Base-by-base conservation (phyloP, 1,140 invertebrate species). In the Leptestheria dahalacensis region DNA sequence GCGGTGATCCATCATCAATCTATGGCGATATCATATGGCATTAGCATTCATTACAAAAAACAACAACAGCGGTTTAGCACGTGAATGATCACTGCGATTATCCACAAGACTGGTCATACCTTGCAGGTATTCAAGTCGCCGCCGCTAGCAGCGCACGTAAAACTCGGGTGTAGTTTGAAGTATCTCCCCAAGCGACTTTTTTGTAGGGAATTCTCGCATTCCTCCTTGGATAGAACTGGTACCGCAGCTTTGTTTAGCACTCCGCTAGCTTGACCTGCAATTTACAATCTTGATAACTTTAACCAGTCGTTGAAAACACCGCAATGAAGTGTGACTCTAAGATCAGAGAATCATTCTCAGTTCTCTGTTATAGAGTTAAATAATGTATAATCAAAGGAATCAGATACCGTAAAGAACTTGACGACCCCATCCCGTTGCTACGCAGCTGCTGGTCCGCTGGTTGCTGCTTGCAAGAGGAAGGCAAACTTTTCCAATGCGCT, bases 381-480 rank as follows among this genome's bases (percentile, higher is more conserved):
- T 12, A 21, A 51, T 51, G 29, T 26, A 26, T 18, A 57, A 55
- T 57, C 26, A 53, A 54, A 21, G 33, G 49, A 59, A 46, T 48
- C 41, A 21, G 10, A 15, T 75, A 86, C 86, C 78, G 78, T 83
- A 79, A 18, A 90, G 68, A 23, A 85, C 79, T 61, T 79, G 75
- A 68, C 88, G 87, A 57, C 86, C 86, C 85, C 85, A 89, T 54
- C 86, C 86, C 50, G 85, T 87, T 3, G 82, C 79, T 2, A 87
- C 80, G 64, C 86, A 89, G 61, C 71, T 68, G 59, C 69, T 72
- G 57, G 55, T 61, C 18, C 41, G 72, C 18, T 61, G 62, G 72
- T 18, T 89, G 70, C 67, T 87, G 90, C 15, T 90, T 80, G 0
- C 81, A 79, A 59, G 82, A 81, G 50, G 90, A 81, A 65, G 88